Evolutionary conservation across 2,113 vertebrate genomes (phyloP).

Genomic region (Empidonax traillii): DNA sequence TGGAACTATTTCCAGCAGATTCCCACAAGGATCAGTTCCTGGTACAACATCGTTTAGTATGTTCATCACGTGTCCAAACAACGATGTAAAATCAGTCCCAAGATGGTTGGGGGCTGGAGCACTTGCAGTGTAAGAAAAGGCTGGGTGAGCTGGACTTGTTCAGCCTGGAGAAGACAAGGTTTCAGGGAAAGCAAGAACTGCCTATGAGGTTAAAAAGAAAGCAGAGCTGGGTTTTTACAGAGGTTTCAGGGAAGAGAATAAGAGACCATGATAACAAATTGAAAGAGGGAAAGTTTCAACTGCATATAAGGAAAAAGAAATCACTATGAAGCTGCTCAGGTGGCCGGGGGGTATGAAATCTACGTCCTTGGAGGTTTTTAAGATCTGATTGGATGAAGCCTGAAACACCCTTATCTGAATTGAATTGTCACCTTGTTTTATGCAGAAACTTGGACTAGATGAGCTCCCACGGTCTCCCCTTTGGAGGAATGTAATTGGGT

Average conservation of each 20-base stretch:
- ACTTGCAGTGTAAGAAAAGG: fast-evolving
- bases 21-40: constrained; percentile 67
- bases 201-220: neutral
- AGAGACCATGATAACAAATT: neutral
- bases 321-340: neutral
- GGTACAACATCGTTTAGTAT: neutral
- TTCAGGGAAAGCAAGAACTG: neutral
- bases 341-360: neutral
- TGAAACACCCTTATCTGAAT: neutral
- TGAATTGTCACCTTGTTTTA: neutral
- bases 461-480: neutral
- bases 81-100: neutral
- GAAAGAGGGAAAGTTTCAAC: neutral
- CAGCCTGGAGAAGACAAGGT: neutral
- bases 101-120: neutral
- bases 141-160: neutral
- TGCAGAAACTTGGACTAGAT: neutral
- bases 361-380: neutral
- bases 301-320: neutral
- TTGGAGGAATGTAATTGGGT: neutral
- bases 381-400: neutral
- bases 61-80: constrained; percentile 51
- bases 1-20: constrained; percentile 65
- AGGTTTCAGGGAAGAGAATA: neutral
- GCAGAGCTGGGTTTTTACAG: neutral